Evolutionary conservation across 1,140 invertebrate species (phyloP).

Genomic region (Agrypnia vestita): DNA sequence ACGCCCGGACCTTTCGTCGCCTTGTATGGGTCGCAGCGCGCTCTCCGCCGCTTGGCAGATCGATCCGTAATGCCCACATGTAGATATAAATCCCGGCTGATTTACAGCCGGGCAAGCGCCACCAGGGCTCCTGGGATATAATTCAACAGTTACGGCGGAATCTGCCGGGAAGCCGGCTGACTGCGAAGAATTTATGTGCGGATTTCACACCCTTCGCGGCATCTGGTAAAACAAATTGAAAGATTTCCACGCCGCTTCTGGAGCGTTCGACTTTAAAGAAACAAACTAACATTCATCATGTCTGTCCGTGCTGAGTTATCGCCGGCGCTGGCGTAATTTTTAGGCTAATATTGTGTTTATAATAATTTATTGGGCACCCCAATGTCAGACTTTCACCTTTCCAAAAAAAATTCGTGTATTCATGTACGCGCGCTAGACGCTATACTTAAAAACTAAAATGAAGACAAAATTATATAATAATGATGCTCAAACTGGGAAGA

Average conservation of each 20-base stretch:
- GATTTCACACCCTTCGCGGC: neutral
- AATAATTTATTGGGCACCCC: too few species aligned
- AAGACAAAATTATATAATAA: too few species aligned
- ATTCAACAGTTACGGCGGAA: slow-evolving; percentile 22
- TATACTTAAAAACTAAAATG: too few species aligned
- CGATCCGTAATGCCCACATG: slow-evolving; percentile 33
- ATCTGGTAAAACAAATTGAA: slow-evolving; percentile 14
- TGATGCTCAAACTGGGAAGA: too few species aligned
- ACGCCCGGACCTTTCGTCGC: too few species aligned
- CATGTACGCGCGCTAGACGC: too few species aligned
- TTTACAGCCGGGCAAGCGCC: neutral
- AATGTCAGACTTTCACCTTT: too few species aligned
- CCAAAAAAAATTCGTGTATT: too few species aligned
- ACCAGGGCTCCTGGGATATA: neutral
- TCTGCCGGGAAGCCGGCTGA: neutral
- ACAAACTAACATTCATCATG: slow-evolving; percentile 8
- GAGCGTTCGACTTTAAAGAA: neutral
- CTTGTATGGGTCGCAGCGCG: slow-evolving; percentile 9
- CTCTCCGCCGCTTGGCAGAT: slow-evolving; percentile 29
- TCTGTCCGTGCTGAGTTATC: neutral
- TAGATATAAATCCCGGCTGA: slow-evolving; percentile 39
- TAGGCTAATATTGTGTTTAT: too few species aligned
- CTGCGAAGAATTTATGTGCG: slow-evolving; percentile 11
- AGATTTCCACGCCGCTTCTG: neutral
- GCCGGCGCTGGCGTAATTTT: neutral